Evolutionary conservation across 2,888 invertebrate species (phyloP).

Genomic region (Colostygia pectinataria): DNA sequence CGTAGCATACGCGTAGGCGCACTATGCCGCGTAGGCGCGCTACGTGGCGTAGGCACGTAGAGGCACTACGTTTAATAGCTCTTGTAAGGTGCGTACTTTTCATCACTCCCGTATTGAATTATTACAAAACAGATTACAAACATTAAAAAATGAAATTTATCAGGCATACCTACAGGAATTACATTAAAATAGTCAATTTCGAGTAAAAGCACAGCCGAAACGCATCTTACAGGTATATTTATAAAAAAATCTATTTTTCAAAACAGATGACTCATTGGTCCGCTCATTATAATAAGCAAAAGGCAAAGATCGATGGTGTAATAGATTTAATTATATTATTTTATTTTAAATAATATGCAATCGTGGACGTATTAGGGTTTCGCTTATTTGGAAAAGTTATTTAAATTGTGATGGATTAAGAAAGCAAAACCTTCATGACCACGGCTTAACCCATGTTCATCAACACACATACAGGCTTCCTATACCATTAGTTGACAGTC

Average conservation of each 20-base stretch:
- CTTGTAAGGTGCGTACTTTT: constrained; percentile 24
- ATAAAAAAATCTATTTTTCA: constrained; percentile 66
- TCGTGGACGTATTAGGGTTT: constrained; percentile 24
- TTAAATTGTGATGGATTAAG: neutral
- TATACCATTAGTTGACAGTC: neutral
- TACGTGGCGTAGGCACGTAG: constrained; percentile 17
- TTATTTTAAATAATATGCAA: constrained; percentile 10
- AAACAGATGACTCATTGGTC: constrained; percentile 79
- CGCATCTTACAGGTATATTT: constrained; percentile 60
- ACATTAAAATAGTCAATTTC: constrained; percentile 46
- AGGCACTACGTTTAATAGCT: constrained; percentile 20
- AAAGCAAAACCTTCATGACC: constrained; percentile 6
- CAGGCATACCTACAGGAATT: constrained; percentile 27
- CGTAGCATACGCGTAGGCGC: constrained; percentile 11
- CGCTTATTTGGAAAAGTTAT: constrained; percentile 4
- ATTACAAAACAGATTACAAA: constrained; percentile 17
- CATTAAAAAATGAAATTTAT: constrained; percentile 15
- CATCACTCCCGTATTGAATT: constrained; percentile 2
- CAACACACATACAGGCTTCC: neutral
- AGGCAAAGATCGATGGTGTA: constrained; percentile 63
- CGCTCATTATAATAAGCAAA: constrained; percentile 75
- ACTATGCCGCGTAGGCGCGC: constrained; percentile 9
- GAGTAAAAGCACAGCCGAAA: constrained; percentile 76
- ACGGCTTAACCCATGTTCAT: neutral
- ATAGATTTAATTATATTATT: constrained; percentile 33